Base-by-base conservation (phyloP, 2,888 invertebrate genomes). In the Mesorhabditis sp. region DNA sequence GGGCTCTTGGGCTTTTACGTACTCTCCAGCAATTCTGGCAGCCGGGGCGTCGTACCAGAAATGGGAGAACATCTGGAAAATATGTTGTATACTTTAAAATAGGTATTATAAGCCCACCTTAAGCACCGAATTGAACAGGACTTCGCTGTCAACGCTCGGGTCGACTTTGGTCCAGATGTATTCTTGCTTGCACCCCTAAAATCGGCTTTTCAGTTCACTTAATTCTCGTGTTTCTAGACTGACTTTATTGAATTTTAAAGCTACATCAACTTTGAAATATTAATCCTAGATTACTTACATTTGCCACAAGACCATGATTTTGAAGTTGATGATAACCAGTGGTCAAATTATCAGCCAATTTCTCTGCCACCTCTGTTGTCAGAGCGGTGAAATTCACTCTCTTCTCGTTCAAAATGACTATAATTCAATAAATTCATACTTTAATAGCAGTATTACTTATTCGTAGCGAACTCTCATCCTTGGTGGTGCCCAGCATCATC, bases 41-140 rank as follows among this genome's bases (percentile, higher is more conserved):
- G 83, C 80, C 5, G 86, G 86, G 15, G 86, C 83, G 70, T 84
- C 83, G 71, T 83, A 86, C 85, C 85, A 86, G 72, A 86, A 86
- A 65, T 86, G 83, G 0, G 86, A 85, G 70, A 81, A 86, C 84
- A 86, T 82, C 85, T 86, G 71, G 62, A 83, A 68, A 1, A 7
- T 50, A 50, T 50, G 58, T 50, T 50, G 10, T 50, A 10, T 50
- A 50, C 2, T 50, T 50, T n/a, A 43, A 65, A 2, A 28, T 28
- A 62, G 41, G 4, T 68, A n/a, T 7, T 67, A 28, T 4, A 65
- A 44, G 10, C 0, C 28, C 65, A 84, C 85, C 74, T 80, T 80
- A 43, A 85, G 72, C 28, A 85, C 66, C 2, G 84, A 85, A 63
- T 85, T 80, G 69, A 80, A 78, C 15, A 85, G 74, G 4, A 82